Percentiles rank a stretch among this genome's conserved stretches.
Conservation (phyloP, 2,113 vertebrate genomes). For the Otus sunia region DNA sequence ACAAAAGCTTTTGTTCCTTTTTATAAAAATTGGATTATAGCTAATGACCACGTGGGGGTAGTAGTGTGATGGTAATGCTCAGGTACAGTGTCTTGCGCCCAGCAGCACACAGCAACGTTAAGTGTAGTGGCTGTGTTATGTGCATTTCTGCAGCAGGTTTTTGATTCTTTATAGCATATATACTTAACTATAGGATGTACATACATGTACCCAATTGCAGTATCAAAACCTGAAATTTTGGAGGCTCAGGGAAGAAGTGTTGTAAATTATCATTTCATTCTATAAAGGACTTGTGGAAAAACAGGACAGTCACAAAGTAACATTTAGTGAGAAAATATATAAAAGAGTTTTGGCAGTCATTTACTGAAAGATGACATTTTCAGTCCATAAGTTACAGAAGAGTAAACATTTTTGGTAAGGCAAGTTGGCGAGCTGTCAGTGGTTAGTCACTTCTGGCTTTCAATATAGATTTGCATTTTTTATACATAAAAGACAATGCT, state of each 20-base stretch:
- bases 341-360: background rate
- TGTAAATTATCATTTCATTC: background rate
- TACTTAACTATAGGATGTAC: accelerated
- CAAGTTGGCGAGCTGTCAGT: background rate
- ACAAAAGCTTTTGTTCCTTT: background rate
- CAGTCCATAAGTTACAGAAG: background rate
- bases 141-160: background rate
- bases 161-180: background rate
- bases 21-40: background rate
- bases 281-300: background rate
- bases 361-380: background rate
- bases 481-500: background rate
- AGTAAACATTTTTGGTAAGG: background rate
- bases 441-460: background rate
- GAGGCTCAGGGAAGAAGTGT: background rate
- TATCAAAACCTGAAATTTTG: background rate
- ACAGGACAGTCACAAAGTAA: background rate
- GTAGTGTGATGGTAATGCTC: conserved; percentile 11
- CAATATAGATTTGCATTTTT: background rate
- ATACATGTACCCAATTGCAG: background rate
- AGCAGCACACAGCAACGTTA: background rate
- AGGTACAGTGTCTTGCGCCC: background rate
- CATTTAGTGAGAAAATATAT: background rate
- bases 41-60: conserved; percentile 68
- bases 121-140: accelerated